Evolutionary conservation across 2,113 vertebrate species (phyloP), one percentile per base, ranked within the genome.

Genomic region (Dasyprocta punctata): DNA sequence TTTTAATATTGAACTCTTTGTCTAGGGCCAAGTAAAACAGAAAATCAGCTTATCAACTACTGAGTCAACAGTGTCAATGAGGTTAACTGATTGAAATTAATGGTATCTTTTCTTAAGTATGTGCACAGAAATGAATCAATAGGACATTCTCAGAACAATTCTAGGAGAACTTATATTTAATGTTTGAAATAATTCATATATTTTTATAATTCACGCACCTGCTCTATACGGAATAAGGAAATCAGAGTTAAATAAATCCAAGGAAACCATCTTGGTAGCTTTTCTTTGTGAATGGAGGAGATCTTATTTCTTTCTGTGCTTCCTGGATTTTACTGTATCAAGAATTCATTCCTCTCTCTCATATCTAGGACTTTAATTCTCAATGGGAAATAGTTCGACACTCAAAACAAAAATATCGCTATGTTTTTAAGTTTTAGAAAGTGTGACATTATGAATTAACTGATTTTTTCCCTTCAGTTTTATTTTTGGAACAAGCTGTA

Each of bases 401-500:
- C 33, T 3, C 0, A n/a, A 90, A 92, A 86, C 61, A 97, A 96
- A 97, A 95, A 96, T 88, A 97, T 54, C 81, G 20, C 38, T 26
- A 22, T 56, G 44, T 81, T 96, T 93, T 82, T 95, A 73, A 96
- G 67, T 92, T 87, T 89, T 83, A 85, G 69, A 90, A 97, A 90
- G 33, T 89, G 92, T 89, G 86, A 92, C 69, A 60, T 77, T 89
- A 56, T 47, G 52, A 85, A 58, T 86, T 87, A 49, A 73, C 96
- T 86, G 65, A 89, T 54, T 95, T 88, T 87, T 80, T 5, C 19
- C 47, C 52, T 90, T 38, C 49, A 5, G 58, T 94, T 97, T 96
- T 97, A 89, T 97, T 96, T 97, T 97, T 96, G 91, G 97, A 98
- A 97, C 67, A 78, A 60, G 80, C 92, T 95, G 96, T 93, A 33